These are phyloP conservation scores for Sebastes cheni DNA, from an alignment of 2,797 vertebrate species.

Conservation along the genomic window DNA sequence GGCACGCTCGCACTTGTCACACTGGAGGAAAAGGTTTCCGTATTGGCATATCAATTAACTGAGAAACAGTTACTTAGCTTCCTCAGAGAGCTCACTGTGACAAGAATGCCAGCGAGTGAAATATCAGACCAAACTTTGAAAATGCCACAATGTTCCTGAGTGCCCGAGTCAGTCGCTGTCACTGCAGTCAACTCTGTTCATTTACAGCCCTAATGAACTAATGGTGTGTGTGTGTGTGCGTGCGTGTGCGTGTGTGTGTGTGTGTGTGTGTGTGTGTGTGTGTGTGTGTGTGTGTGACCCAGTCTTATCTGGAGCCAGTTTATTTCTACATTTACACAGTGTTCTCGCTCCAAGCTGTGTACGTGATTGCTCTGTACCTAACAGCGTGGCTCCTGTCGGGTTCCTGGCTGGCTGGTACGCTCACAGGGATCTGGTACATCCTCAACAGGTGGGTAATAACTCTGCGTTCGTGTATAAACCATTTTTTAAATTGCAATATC, in stretches of 20 bases:
- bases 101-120: constrained; percentile 39
- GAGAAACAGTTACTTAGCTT: constrained; percentile 35
- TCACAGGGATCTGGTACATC: constrained; percentile 93
- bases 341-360: constrained; percentile 94
- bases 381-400: constrained; percentile 96
- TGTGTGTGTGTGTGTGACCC: constrained; percentile 49
- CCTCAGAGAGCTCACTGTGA: constrained; percentile 5
- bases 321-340: constrained; percentile 99
- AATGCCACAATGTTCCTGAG: constrained; percentile 53
- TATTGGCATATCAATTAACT: constrained; percentile 56
- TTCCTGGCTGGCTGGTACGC: constrained; percentile 91
- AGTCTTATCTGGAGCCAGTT: constrained; percentile 93
- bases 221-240: constrained; percentile 22
- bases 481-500: background rate
- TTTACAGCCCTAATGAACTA: constrained; percentile 30
- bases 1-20: constrained; percentile 33
- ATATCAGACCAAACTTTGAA: constrained; percentile 49
- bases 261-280: constrained; percentile 4
- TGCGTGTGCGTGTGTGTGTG: background rate
- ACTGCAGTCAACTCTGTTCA: constrained; percentile 10
- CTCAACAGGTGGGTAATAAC: constrained; percentile 88
- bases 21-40: constrained; percentile 45
- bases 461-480: background rate
- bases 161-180: constrained; percentile 16
- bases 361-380: constrained; percentile 91